Percentiles rank a stretch among this genome's conserved stretches.
Evolutionary conservation across 2,888 invertebrate species (phyloP).

Genomic region (Trichopoda pennipes): DNA sequence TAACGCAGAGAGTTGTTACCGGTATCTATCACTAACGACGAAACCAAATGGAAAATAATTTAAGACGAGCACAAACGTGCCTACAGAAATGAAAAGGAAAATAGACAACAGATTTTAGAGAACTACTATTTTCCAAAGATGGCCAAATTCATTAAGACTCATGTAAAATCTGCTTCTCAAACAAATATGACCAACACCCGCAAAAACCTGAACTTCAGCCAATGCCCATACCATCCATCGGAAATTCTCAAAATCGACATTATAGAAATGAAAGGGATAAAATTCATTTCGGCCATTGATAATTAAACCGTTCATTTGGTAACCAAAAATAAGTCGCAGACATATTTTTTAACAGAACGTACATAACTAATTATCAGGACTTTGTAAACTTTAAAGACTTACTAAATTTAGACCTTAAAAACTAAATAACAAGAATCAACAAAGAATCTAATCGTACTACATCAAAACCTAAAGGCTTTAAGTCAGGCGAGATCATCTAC

Average conservation of each 20-base stretch:
- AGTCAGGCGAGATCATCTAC: no score
- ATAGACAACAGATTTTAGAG: no score
- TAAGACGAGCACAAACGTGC: constrained; percentile 36
- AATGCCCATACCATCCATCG: constrained; percentile 33
- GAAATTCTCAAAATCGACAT: constrained; percentile 46
- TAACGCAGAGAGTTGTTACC: constrained; percentile 47
- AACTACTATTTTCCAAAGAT: no score
- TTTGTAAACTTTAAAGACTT: constrained; percentile 59
- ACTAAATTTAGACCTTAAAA: constrained; percentile 55
- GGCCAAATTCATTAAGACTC: neutral
- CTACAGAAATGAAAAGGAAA: constrained; percentile 28
- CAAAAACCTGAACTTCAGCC: constrained; percentile 18
- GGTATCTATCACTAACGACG: constrained; percentile 46
- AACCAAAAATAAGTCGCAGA: constrained; percentile 60
- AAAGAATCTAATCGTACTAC: constrained; percentile 14
- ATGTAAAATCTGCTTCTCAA: neutral
- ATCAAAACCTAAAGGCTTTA: no score
- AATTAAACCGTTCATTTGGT: constrained; percentile 54
- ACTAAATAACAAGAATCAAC: constrained; percentile 63
- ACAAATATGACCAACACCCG: constrained; percentile 18
- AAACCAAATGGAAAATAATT: constrained; percentile 31
- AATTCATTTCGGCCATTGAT: constrained; percentile 8
- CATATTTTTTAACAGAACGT: constrained; percentile 63
- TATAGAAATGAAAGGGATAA: constrained; percentile 10
- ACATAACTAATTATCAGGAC: constrained; percentile 66